Conservation (phyloP, 2,113 vertebrate genomes). For the Ageneiosus marmoratus region DNA sequence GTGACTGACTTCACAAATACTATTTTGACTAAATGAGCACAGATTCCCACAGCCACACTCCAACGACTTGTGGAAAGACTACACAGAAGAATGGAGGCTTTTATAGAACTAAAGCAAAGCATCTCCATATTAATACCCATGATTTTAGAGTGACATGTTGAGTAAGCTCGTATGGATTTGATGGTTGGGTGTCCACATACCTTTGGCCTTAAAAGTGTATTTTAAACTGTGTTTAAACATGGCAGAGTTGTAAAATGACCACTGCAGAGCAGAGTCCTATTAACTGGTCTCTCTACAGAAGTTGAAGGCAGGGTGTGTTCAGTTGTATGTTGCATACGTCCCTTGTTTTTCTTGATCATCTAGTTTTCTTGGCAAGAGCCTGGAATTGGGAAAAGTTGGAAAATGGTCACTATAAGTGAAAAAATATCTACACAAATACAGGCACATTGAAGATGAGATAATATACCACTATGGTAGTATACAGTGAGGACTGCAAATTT, state of each 20-base stretch:
- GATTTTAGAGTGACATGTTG: not conserved
- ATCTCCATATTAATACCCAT: not conserved
- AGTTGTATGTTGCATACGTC: not conserved
- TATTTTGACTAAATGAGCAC: not conserved
- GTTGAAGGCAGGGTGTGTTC: not conserved
- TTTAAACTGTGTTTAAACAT: not conserved
- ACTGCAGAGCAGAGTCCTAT: not conserved
- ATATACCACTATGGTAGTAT: not conserved
- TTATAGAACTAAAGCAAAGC: not conserved
- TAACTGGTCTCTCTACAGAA: not conserved
- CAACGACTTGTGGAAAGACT: not conserved
- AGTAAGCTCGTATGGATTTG: not conserved
- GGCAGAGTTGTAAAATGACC: too few relatives aligned
- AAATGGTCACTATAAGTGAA: not conserved
- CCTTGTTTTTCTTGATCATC: conserved; percentile 18
- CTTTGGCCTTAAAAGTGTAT: not conserved
- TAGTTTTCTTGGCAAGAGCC: conserved; percentile 77
- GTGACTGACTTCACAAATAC: not conserved
- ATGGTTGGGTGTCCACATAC: not conserved
- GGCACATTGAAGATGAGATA: too few relatives aligned
- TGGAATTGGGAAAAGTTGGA: conserved; percentile 43
- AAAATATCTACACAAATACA: not conserved
- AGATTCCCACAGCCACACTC: not conserved
- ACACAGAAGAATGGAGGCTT: not conserved
- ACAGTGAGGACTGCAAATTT: not conserved